Base-by-base conservation (phyloP, 2,113 vertebrate genomes). In the Cyprinodon tularosa region DNA sequence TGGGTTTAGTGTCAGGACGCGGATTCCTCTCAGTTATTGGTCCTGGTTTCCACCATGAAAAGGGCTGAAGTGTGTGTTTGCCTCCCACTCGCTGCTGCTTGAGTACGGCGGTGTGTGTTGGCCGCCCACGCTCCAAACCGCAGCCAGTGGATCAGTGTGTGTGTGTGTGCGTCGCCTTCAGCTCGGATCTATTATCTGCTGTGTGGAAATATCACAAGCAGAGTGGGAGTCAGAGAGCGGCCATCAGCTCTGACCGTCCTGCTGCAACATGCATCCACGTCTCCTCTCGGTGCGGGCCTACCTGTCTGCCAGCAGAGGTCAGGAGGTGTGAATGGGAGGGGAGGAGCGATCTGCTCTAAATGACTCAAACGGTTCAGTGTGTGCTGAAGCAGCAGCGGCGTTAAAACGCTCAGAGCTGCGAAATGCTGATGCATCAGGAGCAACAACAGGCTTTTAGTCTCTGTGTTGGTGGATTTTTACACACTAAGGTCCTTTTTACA, bases 31-130 rank as follows among this genome's bases (percentile, higher is more conserved):
- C 66, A 14, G 2, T 53, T 40, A 29, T 29, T 65, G 57, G 71
- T 60, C 40, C 62, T 14, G 64, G 77, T 78, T 82, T 78, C 80
- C 42, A 71, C 22, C 71, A 53, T 70, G 66, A 80, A 72, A 36
- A 42, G 71, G 74, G 78, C 66, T 64, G 66, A 66, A 79, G 57
- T 53, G 71, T 61, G 64, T 47, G 59, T 60, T 29, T 38, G 29
- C 86, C 76, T 82, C 88, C 88, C 82, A 86, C 90, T 72, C 82
- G 57, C 48, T 64, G 86, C 78, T 86, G 66, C 72, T 85, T 37
- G 4, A 78, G 74, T 66, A 75, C 39, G 82, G 72, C 74, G 71
- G 84, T 83, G 84, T 78, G 72, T 87, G 71, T 87, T 87, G 87
- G 74, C 80, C 75, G 57, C 89, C 83, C 76, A 85, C 88, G 22